These are phyloP conservation scores for Dromas ardeola DNA, from an alignment of 2,113 vertebrate genomes.

Conservation along the genomic window DNA sequence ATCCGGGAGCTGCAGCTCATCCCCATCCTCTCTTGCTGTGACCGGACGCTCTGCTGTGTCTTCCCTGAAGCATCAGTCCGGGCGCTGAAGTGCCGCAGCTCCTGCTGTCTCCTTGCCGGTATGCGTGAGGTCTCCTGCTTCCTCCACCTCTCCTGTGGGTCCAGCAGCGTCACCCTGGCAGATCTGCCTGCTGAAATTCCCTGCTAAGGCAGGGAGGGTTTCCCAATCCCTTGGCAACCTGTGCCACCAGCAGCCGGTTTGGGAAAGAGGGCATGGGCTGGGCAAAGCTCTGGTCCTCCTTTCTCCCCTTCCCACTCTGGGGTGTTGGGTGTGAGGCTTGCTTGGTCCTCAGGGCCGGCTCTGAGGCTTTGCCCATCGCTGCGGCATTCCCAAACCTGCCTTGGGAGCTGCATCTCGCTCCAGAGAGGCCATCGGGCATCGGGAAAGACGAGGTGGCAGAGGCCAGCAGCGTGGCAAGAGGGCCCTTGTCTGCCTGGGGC, in stretches of 20 bases:
- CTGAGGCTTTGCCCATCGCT: not conserved
- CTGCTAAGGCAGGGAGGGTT: not conserved
- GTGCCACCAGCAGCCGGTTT: not conserved
- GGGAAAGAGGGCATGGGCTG: not conserved
- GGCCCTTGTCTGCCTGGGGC: not conserved
- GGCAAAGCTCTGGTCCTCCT: fast-evolving
- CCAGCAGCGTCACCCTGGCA: not conserved
- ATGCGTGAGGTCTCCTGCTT: not conserved
- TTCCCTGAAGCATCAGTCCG: not conserved
- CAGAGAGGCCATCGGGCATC: not conserved
- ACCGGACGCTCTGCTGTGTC: not conserved
- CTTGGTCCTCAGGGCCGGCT: not conserved
- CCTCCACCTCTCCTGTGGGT: not conserved
- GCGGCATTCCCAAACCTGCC: not conserved
- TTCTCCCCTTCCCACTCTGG: not conserved
- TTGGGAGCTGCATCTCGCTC: not conserved
- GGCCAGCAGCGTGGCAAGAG: not conserved
- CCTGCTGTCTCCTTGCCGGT: not conserved
- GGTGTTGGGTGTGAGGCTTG: not conserved
- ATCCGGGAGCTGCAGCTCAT: not conserved
- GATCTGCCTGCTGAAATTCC: not conserved
- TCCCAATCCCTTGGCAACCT: not conserved
- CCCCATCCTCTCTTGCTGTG: not conserved
- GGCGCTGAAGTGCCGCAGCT: not conserved
- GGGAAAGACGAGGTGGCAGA: not conserved